Evolutionary conservation across 2,113 vertebrate species (phyloP).

Genomic region (Menura novaehollandiae): DNA sequence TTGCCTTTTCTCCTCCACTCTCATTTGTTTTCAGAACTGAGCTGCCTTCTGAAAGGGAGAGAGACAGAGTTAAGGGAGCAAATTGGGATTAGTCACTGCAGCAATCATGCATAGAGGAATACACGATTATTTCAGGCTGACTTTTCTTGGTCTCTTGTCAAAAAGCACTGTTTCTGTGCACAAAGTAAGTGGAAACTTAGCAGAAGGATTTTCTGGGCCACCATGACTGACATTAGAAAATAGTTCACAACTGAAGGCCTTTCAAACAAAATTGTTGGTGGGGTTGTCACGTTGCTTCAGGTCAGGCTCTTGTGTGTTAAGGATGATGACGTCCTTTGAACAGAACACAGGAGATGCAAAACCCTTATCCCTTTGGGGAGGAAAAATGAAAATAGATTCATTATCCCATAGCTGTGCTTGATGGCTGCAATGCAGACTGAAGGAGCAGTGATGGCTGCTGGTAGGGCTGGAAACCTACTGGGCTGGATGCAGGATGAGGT

Average conservation of each 20-base stretch:
- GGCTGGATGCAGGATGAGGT: background rate
- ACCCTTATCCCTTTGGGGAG: background rate
- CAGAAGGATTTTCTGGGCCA: background rate
- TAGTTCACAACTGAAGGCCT: background rate
- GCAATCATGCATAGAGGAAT: background rate
- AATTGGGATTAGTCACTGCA: background rate
- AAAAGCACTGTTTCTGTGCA: background rate
- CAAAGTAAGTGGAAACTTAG: background rate
- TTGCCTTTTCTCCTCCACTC: background rate
- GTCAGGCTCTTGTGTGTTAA: background rate
- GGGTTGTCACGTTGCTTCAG: background rate
- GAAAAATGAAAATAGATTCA: background rate
- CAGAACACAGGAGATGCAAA: background rate
- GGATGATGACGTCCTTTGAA: fast-evolving
- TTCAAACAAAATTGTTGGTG: background rate
- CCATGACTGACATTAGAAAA: background rate
- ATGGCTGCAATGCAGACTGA: background rate
- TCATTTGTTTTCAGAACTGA: background rate
- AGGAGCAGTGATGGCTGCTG: background rate
- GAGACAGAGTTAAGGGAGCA: background rate
- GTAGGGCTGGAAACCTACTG: background rate
- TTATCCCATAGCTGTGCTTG: background rate
- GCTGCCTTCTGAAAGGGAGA: background rate
- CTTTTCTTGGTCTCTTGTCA: background rate
- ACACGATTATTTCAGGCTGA: background rate